Percentiles rank a stretch among this genome's conserved stretches.
Evolutionary conservation across 2,797 vertebrate species (phyloP).

Genomic region (Podarcis siculus): DNA sequence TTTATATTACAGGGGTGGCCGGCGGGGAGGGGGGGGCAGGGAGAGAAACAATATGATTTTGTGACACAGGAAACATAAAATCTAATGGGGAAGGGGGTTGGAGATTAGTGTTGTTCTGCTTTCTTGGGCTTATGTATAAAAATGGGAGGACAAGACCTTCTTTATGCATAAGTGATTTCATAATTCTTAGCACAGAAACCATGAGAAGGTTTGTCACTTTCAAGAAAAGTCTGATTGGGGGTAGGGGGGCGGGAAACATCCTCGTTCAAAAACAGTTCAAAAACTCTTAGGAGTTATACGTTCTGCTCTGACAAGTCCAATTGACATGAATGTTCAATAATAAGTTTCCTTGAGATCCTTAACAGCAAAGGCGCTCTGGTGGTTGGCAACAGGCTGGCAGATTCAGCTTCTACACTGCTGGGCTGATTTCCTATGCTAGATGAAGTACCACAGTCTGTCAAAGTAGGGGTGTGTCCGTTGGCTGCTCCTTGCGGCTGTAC

Average conservation of each 20-base stretch:
- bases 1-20: conserved; percentile 51
- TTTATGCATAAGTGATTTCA: conserved; percentile 32
- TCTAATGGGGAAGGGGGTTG: conserved; percentile 33
- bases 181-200: conserved; percentile 15
- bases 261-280: conserved; percentile 46
- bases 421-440: conserved; percentile 40
- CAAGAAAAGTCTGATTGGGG: neutral
- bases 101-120: conserved; percentile 50
- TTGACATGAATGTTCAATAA: conserved; percentile 60
- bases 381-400: conserved; percentile 58
- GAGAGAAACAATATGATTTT: conserved; percentile 69
- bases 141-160: conserved; percentile 60
- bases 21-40: no score
- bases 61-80: conserved; percentile 62
- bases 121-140: conserved; percentile 70
- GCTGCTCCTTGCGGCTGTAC: conserved; percentile 39
- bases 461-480: conserved; percentile 43
- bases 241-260: neutral
- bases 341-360: conserved; percentile 73
- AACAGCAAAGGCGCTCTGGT: conserved; percentile 62
- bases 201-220: conserved; percentile 41
- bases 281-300: conserved; percentile 56
- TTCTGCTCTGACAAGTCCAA: conserved; percentile 60
- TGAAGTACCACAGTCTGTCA: conserved; percentile 28
- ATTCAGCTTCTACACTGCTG: conserved; percentile 51